Conservation (phyloP, 2,113 vertebrate genomes). For the Apodemus speciosus region DNA sequence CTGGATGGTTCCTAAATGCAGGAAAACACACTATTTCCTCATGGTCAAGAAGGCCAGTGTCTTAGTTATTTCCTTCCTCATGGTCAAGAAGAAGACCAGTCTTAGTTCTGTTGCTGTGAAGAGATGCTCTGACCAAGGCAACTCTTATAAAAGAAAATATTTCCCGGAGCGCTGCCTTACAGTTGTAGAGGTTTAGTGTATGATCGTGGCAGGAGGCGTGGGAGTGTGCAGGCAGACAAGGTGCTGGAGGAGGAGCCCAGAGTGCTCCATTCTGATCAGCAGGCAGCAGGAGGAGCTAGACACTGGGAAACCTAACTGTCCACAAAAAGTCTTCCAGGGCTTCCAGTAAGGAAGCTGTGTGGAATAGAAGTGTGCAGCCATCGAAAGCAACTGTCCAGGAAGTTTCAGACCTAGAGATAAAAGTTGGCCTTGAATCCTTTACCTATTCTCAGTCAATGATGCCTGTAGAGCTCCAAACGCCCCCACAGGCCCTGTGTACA, state of each 20-base stretch:
- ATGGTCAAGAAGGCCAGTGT: not conserved
- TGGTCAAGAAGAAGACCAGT: not conserved
- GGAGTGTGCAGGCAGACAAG: not conserved
- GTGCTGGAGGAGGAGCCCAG: not conserved
- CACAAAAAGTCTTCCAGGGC: constrained; percentile 90
- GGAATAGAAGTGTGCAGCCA: constrained; percentile 93
- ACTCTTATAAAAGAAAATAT: not conserved
- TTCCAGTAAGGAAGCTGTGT: constrained; percentile 88
- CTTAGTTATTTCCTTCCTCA: not conserved
- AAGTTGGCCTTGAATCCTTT: fast-evolving
- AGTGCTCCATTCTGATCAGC: not conserved
- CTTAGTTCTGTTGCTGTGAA: not conserved
- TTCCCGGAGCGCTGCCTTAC: not conserved
- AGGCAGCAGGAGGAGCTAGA: not conserved
- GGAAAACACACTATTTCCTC: constrained; percentile 80
- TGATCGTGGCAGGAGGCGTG: not conserved
- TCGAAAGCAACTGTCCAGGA: constrained; percentile 91
- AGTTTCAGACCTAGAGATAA: constrained; percentile 77
- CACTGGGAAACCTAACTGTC: constrained; percentile 89
- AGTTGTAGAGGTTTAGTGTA: too few species aligned
- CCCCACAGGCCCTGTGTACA: not conserved
- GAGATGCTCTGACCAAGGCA: not conserved
- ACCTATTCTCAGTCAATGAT: not conserved
- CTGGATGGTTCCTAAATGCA: constrained; percentile 92
- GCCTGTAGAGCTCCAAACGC: not conserved